Evolutionary conservation across 2,113 vertebrate genomes (phyloP).

Genomic region (Erythrocebus patas): DNA sequence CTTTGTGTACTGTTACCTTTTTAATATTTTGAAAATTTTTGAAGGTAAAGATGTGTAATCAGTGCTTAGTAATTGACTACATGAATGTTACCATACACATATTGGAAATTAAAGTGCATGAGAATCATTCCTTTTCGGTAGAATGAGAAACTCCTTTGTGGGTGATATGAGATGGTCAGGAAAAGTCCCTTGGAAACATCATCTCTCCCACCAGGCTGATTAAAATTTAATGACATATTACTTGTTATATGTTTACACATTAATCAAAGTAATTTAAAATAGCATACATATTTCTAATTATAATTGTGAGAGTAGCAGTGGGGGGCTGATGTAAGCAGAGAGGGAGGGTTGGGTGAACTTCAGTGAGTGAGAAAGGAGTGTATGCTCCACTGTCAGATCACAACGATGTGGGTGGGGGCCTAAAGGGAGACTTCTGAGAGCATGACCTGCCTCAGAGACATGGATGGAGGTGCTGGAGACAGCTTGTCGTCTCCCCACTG

Average conservation of each 20-base stretch:
- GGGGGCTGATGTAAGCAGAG: not conserved
- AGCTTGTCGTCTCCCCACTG: not conserved
- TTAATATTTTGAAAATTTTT: not conserved
- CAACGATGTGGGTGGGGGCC: fast-evolving
- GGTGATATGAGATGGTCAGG: not conserved
- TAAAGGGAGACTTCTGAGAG: not conserved
- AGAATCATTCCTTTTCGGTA: not conserved
- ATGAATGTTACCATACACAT: not conserved
- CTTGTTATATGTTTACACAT: not conserved
- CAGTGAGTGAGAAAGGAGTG: not conserved
- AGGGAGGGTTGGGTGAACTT: not conserved
- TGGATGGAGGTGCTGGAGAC: not conserved
- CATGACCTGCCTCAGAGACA: too few species aligned
- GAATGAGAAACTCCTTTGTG: not conserved
- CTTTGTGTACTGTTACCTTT: not conserved
- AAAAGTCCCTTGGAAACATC: not conserved
- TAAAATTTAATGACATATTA: not conserved
- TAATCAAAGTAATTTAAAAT: not conserved
- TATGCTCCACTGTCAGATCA: not conserved
- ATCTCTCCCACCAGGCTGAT: not conserved
- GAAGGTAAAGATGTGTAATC: not conserved
- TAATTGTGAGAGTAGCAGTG: not conserved
- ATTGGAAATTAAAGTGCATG: not conserved
- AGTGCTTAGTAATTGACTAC: not conserved
- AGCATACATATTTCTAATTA: not conserved